Conservation (phyloP, 2,888 invertebrate genomes). For the Gari tellinella region DNA sequence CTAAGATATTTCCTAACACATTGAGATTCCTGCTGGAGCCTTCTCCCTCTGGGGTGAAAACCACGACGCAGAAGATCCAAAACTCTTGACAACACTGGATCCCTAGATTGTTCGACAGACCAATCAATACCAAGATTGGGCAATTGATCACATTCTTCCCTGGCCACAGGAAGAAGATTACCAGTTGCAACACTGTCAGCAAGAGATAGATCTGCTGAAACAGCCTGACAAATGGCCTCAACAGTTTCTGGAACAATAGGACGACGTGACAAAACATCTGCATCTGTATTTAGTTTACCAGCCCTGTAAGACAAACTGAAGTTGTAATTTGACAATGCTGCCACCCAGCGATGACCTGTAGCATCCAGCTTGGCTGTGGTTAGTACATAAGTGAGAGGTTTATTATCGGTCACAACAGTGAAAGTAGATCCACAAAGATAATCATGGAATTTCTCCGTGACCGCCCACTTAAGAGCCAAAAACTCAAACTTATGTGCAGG, state of each 20-base stretch:
- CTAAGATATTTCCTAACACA: constrained; percentile 12
- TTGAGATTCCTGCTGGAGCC: too few relatives aligned
- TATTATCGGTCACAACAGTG: too few relatives aligned
- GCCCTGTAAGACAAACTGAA: constrained; percentile 7
- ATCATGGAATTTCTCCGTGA: constrained; percentile 30
- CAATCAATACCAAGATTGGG: too few relatives aligned
- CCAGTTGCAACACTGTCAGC: too few relatives aligned
- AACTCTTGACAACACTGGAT: neutral
- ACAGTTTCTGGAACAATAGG: too few relatives aligned
- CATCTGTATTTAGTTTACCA: constrained; percentile 19
- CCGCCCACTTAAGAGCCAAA: constrained; percentile 33
- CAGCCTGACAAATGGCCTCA: too few relatives aligned
- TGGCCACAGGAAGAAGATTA: too few relatives aligned
- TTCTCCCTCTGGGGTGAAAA: constrained; percentile 18
- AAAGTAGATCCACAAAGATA: constrained; percentile 32
- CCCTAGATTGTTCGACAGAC: too few relatives aligned
- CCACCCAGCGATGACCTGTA: constrained; percentile 27
- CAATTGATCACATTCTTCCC: too few relatives aligned
- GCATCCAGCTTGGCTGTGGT: constrained; percentile 38
- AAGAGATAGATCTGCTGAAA: too few relatives aligned
- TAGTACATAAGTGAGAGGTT: constrained; percentile 18
- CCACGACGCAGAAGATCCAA: constrained; percentile 10
- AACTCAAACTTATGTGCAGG: constrained; percentile 33
- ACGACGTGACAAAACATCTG: constrained; percentile 17
- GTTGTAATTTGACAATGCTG: constrained; percentile 24